Conservation (phyloP, 2,797 vertebrate genomes). For the Aeoliscus strigatus region DNA sequence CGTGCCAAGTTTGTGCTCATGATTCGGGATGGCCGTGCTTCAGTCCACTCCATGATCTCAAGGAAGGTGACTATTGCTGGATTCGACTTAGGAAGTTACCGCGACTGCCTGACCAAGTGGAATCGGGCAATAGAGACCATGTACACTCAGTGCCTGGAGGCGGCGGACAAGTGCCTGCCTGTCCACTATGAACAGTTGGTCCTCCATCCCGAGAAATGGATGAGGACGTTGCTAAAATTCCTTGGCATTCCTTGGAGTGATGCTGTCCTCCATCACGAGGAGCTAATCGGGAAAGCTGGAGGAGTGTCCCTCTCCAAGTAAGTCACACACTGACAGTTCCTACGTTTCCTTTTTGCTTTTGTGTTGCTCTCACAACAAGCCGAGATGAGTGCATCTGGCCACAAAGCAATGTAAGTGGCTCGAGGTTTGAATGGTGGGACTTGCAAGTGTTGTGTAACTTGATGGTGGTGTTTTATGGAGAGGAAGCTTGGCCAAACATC, state of each 20-base stretch:
- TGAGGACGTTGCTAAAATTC: slow-evolving; percentile 91
- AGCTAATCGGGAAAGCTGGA: slow-evolving; percentile 96
- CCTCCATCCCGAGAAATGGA: slow-evolving; percentile 93
- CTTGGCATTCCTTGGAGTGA: slow-evolving; percentile 91
- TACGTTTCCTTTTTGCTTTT: slow-evolving; percentile 1
- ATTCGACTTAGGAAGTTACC: slow-evolving; percentile 94
- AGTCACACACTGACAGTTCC: slow-evolving; percentile 65
- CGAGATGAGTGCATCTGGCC: no score
- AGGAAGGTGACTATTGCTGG: slow-evolving; percentile 96
- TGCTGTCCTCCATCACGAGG: slow-evolving; percentile 92
- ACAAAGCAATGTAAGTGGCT: no score
- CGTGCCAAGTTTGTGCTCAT: slow-evolving; percentile 96
- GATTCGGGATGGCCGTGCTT: slow-evolving; percentile 93
- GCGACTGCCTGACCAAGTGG: slow-evolving; percentile 98
- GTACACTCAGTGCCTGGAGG: slow-evolving; percentile 96
- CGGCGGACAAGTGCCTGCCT: slow-evolving; percentile 85
- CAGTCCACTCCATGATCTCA: slow-evolving; percentile 98
- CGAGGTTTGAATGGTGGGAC: background rate
- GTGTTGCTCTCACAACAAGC: no score
- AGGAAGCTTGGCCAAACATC: no score
- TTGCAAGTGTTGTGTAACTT: background rate
- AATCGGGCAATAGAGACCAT: slow-evolving; percentile 97
- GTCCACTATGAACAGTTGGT: slow-evolving; percentile 89
- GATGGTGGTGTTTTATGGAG: no score
- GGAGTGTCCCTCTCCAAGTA: slow-evolving; percentile 97